These are phyloP conservation scores for Dicyrtoma fusca DNA, from an alignment of 2,888 invertebrate genomes.

Conservation along the genomic window DNA sequence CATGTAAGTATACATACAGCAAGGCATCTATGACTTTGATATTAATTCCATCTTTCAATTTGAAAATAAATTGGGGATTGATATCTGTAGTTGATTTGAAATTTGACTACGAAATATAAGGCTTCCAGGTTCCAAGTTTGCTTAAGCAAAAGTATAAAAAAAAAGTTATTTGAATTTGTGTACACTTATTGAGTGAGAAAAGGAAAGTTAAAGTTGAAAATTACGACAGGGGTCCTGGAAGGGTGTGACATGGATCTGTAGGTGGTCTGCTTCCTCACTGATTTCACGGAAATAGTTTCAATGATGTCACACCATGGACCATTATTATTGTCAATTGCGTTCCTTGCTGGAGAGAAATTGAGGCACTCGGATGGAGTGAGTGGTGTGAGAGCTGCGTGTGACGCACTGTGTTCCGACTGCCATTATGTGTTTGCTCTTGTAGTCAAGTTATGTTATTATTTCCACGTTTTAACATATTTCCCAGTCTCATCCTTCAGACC, in stretches of 20 bases:
- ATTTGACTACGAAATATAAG: no score
- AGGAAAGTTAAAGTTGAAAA: background rate
- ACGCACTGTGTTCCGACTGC: background rate
- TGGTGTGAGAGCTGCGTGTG: background rate
- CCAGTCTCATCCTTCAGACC: no score
- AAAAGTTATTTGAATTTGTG: constrained; percentile 12
- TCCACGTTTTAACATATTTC: no score
- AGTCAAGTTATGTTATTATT: no score
- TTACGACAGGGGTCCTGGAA: constrained; percentile 11
- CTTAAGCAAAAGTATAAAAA: no score
- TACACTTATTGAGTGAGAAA: constrained; percentile 14
- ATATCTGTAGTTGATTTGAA: no score
- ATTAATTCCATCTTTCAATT: no score
- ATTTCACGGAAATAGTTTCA: constrained; percentile 28
- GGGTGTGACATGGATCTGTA: constrained; percentile 39
- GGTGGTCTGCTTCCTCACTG: constrained; percentile 33
- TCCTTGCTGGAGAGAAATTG: constrained; percentile 20
- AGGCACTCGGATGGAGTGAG: constrained; percentile 14
- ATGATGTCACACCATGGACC: constrained; percentile 29
- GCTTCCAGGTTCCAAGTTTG: no score
- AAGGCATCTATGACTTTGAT: no score
- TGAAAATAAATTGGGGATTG: no score
- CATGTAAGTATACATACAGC: no score
- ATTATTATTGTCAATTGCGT: constrained; percentile 12
- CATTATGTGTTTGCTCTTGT: background rate